A percentile compares a stretch with the other conserved stretches of the same genome.
Conservation (phyloP, 2,113 vertebrate species). For the Petroica traversi region DNA sequence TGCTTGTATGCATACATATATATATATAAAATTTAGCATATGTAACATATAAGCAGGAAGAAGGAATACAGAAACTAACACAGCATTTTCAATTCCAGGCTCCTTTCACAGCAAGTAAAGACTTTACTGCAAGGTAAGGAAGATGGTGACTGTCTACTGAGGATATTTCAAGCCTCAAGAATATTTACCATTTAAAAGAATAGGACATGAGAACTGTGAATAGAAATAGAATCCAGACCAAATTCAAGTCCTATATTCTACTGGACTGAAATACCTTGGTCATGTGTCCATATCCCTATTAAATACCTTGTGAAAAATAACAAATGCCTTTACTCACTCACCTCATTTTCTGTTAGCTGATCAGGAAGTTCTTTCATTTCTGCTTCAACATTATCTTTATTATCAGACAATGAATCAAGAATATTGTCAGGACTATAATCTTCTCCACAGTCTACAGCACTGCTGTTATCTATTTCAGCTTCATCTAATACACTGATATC, state of each 20-base stretch:
- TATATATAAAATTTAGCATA: neutral
- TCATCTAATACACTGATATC: conserved; percentile 93
- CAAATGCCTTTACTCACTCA: conserved; percentile 28
- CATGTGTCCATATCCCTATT: neutral
- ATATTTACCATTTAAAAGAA: neutral
- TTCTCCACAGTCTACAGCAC: conserved; percentile 77
- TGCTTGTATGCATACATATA: accelerated
- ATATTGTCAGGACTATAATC: conserved; percentile 78
- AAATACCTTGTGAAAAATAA: neutral
- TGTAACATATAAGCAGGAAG: neutral
- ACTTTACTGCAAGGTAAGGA: neutral
- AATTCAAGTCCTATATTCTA: neutral
- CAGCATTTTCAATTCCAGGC: neutral
- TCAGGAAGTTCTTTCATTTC: conserved; percentile 71
- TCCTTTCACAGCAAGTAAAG: neutral
- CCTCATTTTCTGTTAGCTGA: conserved; percentile 69
- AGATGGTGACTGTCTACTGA: neutral
- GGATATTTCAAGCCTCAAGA: neutral
- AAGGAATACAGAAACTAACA: neutral
- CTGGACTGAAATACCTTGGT: neutral
- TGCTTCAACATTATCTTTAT: conserved; percentile 64
- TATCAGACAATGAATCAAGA: conserved; percentile 70
- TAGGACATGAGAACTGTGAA: neutral
- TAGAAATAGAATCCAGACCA: neutral
- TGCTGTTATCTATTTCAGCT: conserved; percentile 86